phyloP scores from a whole-genome alignment of 2,797 vertebrate genomes.

The Buceros bicornis region DNA sequence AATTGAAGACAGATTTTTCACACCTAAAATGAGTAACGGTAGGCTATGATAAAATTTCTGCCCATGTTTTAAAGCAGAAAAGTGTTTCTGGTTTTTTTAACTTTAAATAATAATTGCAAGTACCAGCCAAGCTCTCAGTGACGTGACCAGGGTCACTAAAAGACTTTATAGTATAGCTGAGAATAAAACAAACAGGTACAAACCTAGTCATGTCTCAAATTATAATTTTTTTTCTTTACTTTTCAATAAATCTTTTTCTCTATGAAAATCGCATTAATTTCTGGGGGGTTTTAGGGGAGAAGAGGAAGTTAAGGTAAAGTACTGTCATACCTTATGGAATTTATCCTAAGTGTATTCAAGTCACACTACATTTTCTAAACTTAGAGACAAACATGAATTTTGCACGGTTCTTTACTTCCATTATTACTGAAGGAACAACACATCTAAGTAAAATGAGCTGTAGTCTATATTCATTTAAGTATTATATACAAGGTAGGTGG shows the following conservation, averaged over 20 bases:
- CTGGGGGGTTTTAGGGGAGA: rapidly evolving
- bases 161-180: not conserved
- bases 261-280: not conserved
- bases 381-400: not conserved
- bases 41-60: not conserved
- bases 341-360: not conserved
- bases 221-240: not conserved
- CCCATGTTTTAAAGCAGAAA: not conserved
- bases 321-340: not conserved
- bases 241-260: not conserved
- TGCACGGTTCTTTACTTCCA: not conserved
- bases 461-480: not conserved
- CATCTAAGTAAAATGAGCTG: slow-evolving; percentile 3
- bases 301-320: not conserved
- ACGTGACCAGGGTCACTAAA: not conserved
- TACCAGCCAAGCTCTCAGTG: not conserved
- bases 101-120: not conserved
- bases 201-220: not conserved
- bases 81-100: not conserved
- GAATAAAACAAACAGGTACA: not conserved
- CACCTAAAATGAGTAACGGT: not conserved
- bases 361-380: not conserved
- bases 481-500: slow-evolving; percentile 4
- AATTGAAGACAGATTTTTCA: not conserved
- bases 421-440: not conserved